phyloP scores from a whole-genome alignment of 2,888 invertebrate species.

The Andrena praecox region DNA sequence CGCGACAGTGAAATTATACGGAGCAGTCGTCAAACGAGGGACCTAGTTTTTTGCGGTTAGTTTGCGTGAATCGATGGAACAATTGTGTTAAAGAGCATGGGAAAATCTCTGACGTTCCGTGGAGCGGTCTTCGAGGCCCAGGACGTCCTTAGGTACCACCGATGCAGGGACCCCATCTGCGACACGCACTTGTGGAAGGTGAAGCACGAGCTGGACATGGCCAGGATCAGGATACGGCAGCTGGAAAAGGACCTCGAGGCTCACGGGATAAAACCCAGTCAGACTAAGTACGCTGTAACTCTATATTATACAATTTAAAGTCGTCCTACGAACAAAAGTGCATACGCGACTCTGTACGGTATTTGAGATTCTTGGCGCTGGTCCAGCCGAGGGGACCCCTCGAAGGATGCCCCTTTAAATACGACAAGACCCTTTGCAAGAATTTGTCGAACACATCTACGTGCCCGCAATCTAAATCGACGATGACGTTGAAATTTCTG shows the following conservation, averaged over 20 bases:
- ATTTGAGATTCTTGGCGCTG: constrained; percentile 24
- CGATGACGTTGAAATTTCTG: too few relatives aligned
- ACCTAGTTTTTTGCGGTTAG: not conserved
- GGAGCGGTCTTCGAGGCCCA: constrained; percentile 93
- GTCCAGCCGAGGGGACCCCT: constrained; percentile 24
- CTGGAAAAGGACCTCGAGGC: constrained; percentile 94
- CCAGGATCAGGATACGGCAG: constrained; percentile 93
- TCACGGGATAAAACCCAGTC: constrained; percentile 92
- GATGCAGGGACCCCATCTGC: constrained; percentile 92
- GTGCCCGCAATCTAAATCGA: too few relatives aligned
- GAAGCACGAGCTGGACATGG: constrained; percentile 95
- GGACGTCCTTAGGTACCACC: constrained; percentile 90
- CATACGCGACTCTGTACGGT: constrained; percentile 26
- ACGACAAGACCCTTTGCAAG: not conserved
- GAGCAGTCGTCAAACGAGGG: too few relatives aligned
- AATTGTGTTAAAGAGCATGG: constrained; percentile 87
- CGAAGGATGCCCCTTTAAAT: not conserved
- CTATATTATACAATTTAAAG: constrained; percentile 22
- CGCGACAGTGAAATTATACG: too few relatives aligned
- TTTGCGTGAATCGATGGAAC: not conserved
- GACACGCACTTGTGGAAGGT: constrained; percentile 96
- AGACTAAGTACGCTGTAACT: constrained; percentile 83
- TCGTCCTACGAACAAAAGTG: constrained; percentile 22
- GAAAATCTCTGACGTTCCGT: constrained; percentile 92
- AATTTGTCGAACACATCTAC: not conserved